Conservation (phyloP, 2,113 vertebrate genomes). For the Cyanoramphus novaezelandiae region DNA sequence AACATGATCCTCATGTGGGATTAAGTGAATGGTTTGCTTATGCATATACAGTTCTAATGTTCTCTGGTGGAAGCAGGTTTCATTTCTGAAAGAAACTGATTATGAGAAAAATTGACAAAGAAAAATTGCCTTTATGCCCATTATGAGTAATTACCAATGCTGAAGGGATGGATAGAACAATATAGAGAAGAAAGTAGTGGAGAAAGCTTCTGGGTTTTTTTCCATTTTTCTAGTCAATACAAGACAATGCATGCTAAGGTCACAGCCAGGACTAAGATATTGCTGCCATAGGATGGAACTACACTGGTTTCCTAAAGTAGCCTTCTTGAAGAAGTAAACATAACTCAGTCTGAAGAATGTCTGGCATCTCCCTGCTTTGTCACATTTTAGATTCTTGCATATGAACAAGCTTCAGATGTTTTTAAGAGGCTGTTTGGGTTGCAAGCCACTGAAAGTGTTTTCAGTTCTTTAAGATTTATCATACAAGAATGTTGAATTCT, state of each 20-base stretch:
- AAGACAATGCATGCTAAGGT: not conserved
- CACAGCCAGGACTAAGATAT: not conserved
- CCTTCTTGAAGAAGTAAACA: not conserved
- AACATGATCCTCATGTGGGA: not conserved
- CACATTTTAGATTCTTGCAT: not conserved
- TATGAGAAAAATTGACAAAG: not conserved
- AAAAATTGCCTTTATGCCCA: not conserved
- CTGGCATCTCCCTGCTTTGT: slow-evolving; percentile 2
- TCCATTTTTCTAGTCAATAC: not conserved
- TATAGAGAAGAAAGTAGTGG: not conserved
- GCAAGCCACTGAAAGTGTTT: not conserved
- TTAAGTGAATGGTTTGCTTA: not conserved
- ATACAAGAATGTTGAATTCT: not conserved
- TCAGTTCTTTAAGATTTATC: not conserved
- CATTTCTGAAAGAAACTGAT: not conserved
- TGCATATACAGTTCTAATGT: not conserved
- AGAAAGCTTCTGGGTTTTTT: not conserved
- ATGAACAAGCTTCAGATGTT: not conserved
- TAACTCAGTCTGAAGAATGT: not conserved
- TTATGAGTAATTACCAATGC: not conserved
- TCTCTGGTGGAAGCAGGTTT: not conserved
- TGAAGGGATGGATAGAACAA: not conserved
- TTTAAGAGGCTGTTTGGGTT: not conserved
- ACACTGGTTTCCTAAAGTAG: not conserved
- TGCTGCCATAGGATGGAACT: not conserved